Conservation (phyloP, 35 echinoderm and acorn worm genomes). For the Eucidaris tribuloides region DNA sequence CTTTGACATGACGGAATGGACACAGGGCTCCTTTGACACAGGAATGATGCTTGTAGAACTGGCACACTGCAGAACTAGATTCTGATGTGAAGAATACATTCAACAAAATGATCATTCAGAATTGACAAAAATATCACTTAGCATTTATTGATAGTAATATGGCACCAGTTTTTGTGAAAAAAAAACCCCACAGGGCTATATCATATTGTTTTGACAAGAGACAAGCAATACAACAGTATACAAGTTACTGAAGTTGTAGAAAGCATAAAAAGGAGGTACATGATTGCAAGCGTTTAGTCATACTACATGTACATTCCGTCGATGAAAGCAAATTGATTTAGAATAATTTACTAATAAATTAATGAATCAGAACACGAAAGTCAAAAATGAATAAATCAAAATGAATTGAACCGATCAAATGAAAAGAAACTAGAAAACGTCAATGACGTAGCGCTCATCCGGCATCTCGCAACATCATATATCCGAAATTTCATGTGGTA, state of each 20-base stretch:
- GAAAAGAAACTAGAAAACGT: too few relatives aligned
- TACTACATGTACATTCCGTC: too few relatives aligned
- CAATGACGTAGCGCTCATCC: too few relatives aligned
- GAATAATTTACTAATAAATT: too few relatives aligned
- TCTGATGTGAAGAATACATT: conserved; percentile 36
- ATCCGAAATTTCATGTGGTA: too few relatives aligned
- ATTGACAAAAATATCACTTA: neutral
- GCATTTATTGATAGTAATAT: neutral
- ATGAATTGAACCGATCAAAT: too few relatives aligned
- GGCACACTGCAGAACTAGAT: conserved; percentile 86
- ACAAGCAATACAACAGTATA: neutral
- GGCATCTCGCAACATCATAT: too few relatives aligned
- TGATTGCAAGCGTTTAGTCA: too few relatives aligned
- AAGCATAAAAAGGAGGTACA: neutral
- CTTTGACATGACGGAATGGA: conserved; percentile 95
- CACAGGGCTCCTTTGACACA: conserved; percentile 84
- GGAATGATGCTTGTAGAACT: conserved; percentile 76
- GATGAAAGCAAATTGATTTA: too few relatives aligned
- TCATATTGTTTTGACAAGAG: neutral
- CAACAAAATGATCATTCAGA: neutral
- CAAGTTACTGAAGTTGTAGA: neutral
- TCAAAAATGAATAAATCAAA: too few relatives aligned
- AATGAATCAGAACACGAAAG: too few relatives aligned
- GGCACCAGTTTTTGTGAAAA: neutral
- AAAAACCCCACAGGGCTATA: neutral